Percentiles rank a stretch among this genome's conserved stretches.
Evolutionary conservation across 2,113 vertebrate genomes (phyloP).

Genomic region (Dolichotis patagonum): DNA sequence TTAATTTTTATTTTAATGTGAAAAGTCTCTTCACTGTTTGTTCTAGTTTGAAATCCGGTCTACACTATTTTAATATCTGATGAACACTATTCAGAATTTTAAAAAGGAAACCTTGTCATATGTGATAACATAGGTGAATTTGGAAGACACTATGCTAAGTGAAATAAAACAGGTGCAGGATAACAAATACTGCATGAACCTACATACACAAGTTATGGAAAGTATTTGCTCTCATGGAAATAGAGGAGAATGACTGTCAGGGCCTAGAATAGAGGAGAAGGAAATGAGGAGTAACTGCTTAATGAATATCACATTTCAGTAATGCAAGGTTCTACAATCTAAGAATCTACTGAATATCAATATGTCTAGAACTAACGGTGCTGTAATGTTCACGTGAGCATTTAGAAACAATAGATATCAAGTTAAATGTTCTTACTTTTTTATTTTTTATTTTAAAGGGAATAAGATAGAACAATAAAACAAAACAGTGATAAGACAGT

Average conservation of each 20-base stretch:
- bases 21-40: not conserved
- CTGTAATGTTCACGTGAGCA: not conserved
- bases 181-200: not conserved
- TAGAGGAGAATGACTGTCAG: not conserved
- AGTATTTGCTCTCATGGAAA: not conserved
- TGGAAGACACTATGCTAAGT: not conserved
- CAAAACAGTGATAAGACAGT: too few relatives aligned
- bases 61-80: not conserved
- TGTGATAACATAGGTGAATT: not conserved
- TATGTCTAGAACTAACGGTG: not conserved
- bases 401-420: not conserved
- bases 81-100: not conserved
- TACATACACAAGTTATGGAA: not conserved
- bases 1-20: not conserved
- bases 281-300: not conserved
- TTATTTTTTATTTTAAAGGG: too few relatives aligned
- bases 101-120: not conserved
- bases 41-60: not conserved
- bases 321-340: not conserved
- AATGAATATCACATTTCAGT: not conserved
- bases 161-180: not conserved
- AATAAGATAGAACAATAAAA: too few relatives aligned
- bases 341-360: not conserved
- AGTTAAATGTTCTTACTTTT: not conserved
- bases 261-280: too few relatives aligned